Percentiles rank a stretch among this genome's conserved stretches.
These are phyloP conservation scores for Lochmaea capreae DNA, from an alignment of 2,888 invertebrate species.

Conservation along the genomic window DNA sequence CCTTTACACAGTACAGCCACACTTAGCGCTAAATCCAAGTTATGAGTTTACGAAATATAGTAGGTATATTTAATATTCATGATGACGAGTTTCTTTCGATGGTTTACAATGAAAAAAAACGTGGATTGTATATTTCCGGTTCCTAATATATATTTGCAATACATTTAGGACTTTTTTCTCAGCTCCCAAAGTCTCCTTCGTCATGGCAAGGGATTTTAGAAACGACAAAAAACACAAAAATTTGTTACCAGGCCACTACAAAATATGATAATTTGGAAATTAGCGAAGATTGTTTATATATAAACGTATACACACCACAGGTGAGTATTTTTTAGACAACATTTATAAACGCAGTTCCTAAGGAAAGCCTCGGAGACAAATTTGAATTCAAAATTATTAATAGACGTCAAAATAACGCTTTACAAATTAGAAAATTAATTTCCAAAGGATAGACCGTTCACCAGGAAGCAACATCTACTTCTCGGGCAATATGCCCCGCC, in stretches of 20 bases:
- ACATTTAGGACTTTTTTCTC: neutral
- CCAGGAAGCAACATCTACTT: too few relatives aligned
- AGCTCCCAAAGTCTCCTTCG: slow-evolving; percentile 39
- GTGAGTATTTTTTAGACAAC: slow-evolving; percentile 27
- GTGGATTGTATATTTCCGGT: too few relatives aligned
- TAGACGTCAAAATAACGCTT: too few relatives aligned
- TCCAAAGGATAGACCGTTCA: too few relatives aligned
- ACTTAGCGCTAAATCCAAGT: too few relatives aligned
- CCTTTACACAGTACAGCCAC: neutral
- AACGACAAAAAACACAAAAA: slow-evolving; percentile 39
- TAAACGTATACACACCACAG: slow-evolving; percentile 47
- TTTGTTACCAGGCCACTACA: slow-evolving; percentile 38
- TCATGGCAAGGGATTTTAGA: slow-evolving; percentile 44
- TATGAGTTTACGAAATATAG: neutral
- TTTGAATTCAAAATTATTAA: too few relatives aligned
- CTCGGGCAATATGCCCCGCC: too few relatives aligned
- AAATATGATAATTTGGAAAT: slow-evolving; percentile 20
- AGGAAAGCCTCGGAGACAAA: too few relatives aligned
- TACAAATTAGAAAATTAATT: too few relatives aligned
- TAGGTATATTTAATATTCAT: neutral
- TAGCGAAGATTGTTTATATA: slow-evolving; percentile 46
- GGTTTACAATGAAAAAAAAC: too few relatives aligned
- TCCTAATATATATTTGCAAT: neutral
- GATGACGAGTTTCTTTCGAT: neutral
- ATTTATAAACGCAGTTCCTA: neutral